Evolutionary conservation across 2,113 vertebrate genomes (phyloP), one percentile per base, ranked within the genome.

Genomic region (Ciconia stormi): DNA sequence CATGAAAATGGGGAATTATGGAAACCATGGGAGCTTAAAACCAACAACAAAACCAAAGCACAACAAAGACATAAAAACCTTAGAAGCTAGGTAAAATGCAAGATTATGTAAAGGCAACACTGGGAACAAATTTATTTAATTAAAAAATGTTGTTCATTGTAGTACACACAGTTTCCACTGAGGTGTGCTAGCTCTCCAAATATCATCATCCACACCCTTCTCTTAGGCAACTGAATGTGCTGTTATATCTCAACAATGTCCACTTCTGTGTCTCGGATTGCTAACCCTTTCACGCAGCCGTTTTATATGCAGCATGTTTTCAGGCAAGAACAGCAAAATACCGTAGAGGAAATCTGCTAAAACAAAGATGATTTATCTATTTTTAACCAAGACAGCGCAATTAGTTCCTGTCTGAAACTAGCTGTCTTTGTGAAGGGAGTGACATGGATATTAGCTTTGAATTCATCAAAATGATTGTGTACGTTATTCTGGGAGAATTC

Each of bases 111-210:
- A 82, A 88, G 55, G 49, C 29, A 52, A 15, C 10, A 16, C 23
- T 27, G 59, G 29, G 20, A 86, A 58, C 11, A 38, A 58, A 70
- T 52, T 8, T 21, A 36, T 84, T 92, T 70, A 40, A 53, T 84
- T 72, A 16, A 63, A 72, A 84, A 65, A 10, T 4, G 16, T 44
- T 40, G 34, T 23, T 74, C 56, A 1, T 9, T 95, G 96, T 82
- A 97, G 94, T 98, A 92, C 95, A 83, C 38, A 16, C 21, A 72
- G 40, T 82, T 94, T 96, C 97, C 97, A 97, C 96, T 94, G 95
- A 96, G 97, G 88, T 97, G 97, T 95, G 96, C 97, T 97, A 96
- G 83, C 78, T 96, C 95, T 95, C 96, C 95, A 98, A 84, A 76
- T 90, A 98, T 97, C 84, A 18, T 52, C 36, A 26, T 27, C 90